A percentile compares a stretch with the other conserved stretches of the same genome.
Conservation (phyloP, 2,113 vertebrate genomes). For the Entosphenus tridentatus region DNA sequence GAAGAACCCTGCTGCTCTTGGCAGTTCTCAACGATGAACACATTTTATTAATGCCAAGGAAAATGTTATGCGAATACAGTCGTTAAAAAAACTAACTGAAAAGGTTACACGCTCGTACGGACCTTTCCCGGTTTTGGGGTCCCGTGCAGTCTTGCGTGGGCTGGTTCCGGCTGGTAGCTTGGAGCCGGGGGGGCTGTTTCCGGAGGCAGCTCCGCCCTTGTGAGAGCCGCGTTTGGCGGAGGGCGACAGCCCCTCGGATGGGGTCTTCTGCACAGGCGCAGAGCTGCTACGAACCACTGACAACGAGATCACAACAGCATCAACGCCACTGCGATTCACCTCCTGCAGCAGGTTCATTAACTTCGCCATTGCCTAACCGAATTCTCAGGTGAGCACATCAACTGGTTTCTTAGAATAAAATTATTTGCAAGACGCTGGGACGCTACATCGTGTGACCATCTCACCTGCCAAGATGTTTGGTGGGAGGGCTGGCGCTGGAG, state of each 20-base stretch:
- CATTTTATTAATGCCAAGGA: too few species aligned
- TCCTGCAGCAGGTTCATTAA: too few species aligned
- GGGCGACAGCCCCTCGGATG: constrained; percentile 90
- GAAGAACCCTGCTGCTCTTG: too few species aligned
- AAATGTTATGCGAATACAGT: background rate
- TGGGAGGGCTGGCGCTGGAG: constrained; percentile 20
- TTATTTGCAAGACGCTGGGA: too few species aligned
- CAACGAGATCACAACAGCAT: background rate
- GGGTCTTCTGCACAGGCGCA: constrained; percentile 60
- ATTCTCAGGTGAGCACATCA: too few species aligned
- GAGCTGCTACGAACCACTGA: constrained; percentile 69
- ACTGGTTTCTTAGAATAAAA: too few species aligned
- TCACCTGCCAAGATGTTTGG: background rate
- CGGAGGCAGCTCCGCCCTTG: constrained; percentile 47
- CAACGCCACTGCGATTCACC: too few species aligned
- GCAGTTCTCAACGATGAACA: too few species aligned
- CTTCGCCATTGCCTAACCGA: too few species aligned
- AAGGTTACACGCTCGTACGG: constrained; percentile 8
- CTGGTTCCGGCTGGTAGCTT: constrained; percentile 53
- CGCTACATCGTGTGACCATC: too few species aligned
- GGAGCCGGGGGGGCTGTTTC: constrained; percentile 66
- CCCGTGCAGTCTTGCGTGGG: constrained; percentile 78
- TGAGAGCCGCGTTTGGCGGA: constrained; percentile 61
- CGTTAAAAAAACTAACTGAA: background rate
- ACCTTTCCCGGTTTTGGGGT: constrained; percentile 98